These are phyloP conservation scores for Cheilosia variabilis DNA, from an alignment of 2,888 invertebrate genomes.

Conservation along the genomic window DNA sequence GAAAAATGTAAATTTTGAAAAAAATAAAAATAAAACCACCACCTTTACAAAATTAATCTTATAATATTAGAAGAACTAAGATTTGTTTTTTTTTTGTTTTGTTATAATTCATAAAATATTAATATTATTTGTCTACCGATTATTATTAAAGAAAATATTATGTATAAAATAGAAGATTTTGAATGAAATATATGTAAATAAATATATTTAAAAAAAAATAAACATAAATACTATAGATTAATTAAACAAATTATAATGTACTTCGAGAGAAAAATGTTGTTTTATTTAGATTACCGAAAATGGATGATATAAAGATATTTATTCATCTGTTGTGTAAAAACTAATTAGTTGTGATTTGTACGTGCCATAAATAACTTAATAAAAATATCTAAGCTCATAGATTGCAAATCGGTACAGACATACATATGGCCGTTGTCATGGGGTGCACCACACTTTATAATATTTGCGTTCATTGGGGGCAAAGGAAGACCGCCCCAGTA, in stretches of 20 bases:
- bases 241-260: conserved; percentile 38
- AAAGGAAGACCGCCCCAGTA: conserved; percentile 27
- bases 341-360: too few relatives aligned
- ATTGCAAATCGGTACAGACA: conserved; percentile 1
- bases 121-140: conserved; percentile 67
- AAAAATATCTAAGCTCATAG: conserved; percentile 22
- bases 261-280: background rate
- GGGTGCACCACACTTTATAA: conserved; percentile 1
- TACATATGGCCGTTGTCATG: background rate
- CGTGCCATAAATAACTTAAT: background rate
- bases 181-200: conserved; percentile 71
- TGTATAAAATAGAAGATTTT: conserved; percentile 72
- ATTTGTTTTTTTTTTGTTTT: conserved; percentile 67
- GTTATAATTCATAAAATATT: conserved; percentile 70
- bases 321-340: too few relatives aligned
- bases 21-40: conserved; percentile 38
- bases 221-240: conserved; percentile 62
- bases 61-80: conserved; percentile 63
- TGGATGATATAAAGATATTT: background rate
- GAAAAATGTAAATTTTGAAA: conserved; percentile 20
- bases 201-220: conserved; percentile 72
- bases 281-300: background rate
- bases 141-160: conserved; percentile 57
- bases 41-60: conserved; percentile 68
- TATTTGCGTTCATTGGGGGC: conserved; percentile 34